Base-by-base conservation (phyloP, 2,797 vertebrate species). In the Syndactyla subalaris region DNA sequence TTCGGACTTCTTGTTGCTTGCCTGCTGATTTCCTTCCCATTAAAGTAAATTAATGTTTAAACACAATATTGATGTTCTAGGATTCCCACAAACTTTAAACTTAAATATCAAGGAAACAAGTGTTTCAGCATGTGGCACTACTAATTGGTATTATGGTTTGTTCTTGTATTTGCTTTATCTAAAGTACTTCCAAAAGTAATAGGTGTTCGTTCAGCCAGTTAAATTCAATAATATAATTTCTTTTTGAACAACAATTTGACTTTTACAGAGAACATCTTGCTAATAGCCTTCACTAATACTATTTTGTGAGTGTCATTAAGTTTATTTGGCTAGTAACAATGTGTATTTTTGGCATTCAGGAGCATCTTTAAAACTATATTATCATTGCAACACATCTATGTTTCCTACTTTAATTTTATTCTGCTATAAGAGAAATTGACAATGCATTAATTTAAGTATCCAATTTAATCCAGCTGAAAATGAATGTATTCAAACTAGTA, bases 361-460 rank as follows among this genome's bases (percentile, higher is more conserved):
- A 92, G 9, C 65, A 89, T 96, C 95, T 96, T 87, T 95, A 94
- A 89, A 87, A 90, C 57, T 91, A 22, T 62, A 78, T 91, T 90
- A 89, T 96, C 74, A 4, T 96, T 97, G 92, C 32, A 23, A 86
- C 51, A 61, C 83, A 92, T 93, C 57, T 84, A 85, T 92, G 82
- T 94, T 97, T 96, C 72, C 93, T 94, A 93, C 24, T 97, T 97
- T 94, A 80, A 96, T 96, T 96, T 97, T 93, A 95, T 95, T 88
- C 86, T 95, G 84, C 93, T 59, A 70, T 97, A 97, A 97, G 72
- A 95, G 59, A 96, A 97, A 97, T 89, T 97, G 95, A 92, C 93
- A 97, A 94, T 94, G 32, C 96, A 96, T 97, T 97, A 97, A 97
- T 97, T 97, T 97, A 97, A 97, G 90, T 29, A 89, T 93, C 95